Base-by-base conservation (phyloP, 2,888 invertebrate genomes). In the Tupiocoris notatus region DNA sequence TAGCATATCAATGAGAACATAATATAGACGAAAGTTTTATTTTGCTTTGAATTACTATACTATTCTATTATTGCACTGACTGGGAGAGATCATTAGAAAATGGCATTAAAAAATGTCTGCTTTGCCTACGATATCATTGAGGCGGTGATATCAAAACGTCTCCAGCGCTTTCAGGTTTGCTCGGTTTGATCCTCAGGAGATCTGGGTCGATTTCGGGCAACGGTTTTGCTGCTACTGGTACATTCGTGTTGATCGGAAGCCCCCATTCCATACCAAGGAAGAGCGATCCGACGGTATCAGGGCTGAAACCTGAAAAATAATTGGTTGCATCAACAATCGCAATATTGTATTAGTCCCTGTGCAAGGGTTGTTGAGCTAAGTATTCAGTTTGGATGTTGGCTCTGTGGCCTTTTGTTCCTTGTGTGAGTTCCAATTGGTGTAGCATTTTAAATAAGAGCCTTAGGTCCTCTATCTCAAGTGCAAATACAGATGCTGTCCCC, bases 251-350 rank as follows among this genome's bases (percentile, higher is more conserved):
- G n/a, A 62, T 22, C 16, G 68, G 59, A 56, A 78, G 75, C 18
- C 76, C 77, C 79, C 79, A 79, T 22, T 79, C 79, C 75, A 79
- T 81, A 1, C 82, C 82, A 7, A 82, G 80, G 78, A 81, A 82
- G 61, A 82, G 77, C 9, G 80, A 80, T 6, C 80, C 77, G 1
- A 81, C 78, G 6, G 80, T 74, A 7, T 79, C 79, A 9, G 81
- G 79, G 58, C 79, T 80, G 76, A 79, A 80, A 62, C 77, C 77
- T n/a, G n/a, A n/a, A n/a, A 18, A 58, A 65, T 23, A 24, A 54
- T 54, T 54, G 54, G 7, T 54, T 54, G 7, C 54, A 12, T 54
- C 54, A 54, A 9, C 12, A 9, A 54, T 9, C 54, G 12, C 54
- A 54, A 54, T 9, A 9, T 54, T 9, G n/a, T n/a, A n/a, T n/a